Base-by-base conservation (phyloP, 2,888 invertebrate species). In the Pandemis cinnamomeana region DNA sequence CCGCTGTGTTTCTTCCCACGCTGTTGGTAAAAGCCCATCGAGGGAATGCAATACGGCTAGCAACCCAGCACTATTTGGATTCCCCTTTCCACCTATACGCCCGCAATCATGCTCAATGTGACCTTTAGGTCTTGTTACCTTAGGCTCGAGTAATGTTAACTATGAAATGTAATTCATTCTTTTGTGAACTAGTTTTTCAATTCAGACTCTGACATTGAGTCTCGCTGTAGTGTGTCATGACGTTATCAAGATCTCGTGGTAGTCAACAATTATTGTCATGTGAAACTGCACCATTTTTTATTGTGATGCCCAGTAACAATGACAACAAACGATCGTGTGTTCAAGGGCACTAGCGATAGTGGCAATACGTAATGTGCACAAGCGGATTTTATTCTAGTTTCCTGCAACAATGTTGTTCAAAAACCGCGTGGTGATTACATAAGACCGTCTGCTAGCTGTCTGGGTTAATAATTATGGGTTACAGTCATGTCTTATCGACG, bases 381-480 rank as follows among this genome's bases (percentile, higher is more conserved):
- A 6, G 36, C 44, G 61, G 46, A 0, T n/a, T 5, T 41, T 68
- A 7, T n/a, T 46, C 10, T 44, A 5, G 53, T 13, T 67, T n/a
- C 48, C 36, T 20, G 68, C 69, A 69, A 73, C 72, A 60, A 60
- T 66, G 69, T 66, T 58, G 36, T 27, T 60, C 42, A 13, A 69
- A 64, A 69, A 5, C 46, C 58, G 69, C 41, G 20, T 13, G 20
- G 10, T 20, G 27, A 20, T 61, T 73, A 69, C 64, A 51, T 66
- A 69, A 69, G 10, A n/a, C 41, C 15, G 73, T 73, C 73, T 73
- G 69, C 60, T 11, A 60, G 11, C 64, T 36, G 73, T 73, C 73
- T 73, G 51, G 63, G 10, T 42, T 20, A 13, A 42, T 48, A 41
- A 36, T 15, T 41, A 36, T 48, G 55, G n/a, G 46, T 36, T 63